Conservation (phyloP, 2,113 vertebrate species). For the Actenoides hombroni region DNA sequence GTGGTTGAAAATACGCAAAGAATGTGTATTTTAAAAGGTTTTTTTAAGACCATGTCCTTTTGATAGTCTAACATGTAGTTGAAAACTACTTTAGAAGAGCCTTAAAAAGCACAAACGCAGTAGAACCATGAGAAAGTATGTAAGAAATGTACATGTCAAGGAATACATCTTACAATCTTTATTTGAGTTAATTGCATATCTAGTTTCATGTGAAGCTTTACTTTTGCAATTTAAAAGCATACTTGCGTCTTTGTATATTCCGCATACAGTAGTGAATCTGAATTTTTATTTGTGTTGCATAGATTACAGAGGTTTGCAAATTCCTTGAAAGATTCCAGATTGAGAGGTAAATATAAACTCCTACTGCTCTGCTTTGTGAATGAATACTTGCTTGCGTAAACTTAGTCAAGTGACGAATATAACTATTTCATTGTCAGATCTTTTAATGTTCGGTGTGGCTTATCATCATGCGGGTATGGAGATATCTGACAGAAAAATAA, state of each 20-base stretch:
- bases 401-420: not conserved
- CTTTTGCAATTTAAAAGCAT: not conserved
- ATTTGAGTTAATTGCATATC: not conserved
- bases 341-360: constrained; percentile 83
- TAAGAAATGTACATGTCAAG: not conserved
- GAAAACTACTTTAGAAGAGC: not conserved
- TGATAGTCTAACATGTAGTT: not conserved
- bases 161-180: not conserved
- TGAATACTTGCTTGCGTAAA: not conserved
- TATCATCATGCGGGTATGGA: constrained; percentile 96
- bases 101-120: not conserved
- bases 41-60: not conserved
- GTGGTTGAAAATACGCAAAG: not conserved
- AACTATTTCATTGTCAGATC: constrained; percentile 76
- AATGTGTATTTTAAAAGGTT: not conserved
- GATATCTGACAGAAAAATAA: constrained; percentile 87
- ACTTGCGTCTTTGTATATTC: not conserved
- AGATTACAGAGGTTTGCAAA: constrained; percentile 88
- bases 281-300: not conserved
- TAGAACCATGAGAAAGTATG: not conserved
- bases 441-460: constrained; percentile 85
- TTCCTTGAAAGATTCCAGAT: constrained; percentile 86
- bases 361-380: not conserved
- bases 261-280: not conserved
- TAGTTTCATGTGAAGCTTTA: not conserved